Evolutionary conservation across 2,113 vertebrate species (phyloP).

Genomic region (Strix uralensis): DNA sequence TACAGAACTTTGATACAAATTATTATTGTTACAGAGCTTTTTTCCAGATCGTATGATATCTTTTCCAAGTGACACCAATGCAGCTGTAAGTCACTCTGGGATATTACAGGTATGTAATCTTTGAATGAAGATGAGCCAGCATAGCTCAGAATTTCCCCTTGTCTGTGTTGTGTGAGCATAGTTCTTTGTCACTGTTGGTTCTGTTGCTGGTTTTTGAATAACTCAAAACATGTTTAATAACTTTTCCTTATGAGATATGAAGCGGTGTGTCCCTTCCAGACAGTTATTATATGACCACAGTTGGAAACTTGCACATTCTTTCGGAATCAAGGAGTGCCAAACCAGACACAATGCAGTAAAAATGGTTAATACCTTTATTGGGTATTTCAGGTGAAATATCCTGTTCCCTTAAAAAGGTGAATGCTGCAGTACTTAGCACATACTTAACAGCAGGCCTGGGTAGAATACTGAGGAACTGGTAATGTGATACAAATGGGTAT

Average conservation of each 20-base stretch:
- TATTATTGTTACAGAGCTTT: slow-evolving; percentile 83
- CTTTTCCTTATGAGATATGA: not conserved
- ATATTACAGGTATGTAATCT: slow-evolving; percentile 86
- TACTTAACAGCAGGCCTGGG: not conserved
- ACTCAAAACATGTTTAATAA: not conserved
- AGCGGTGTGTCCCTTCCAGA: not conserved
- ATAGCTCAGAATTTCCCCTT: not conserved
- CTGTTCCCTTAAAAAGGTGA: not conserved
- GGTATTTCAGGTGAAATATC: not conserved
- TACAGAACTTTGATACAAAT: slow-evolving; percentile 8
- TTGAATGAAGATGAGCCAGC: not conserved
- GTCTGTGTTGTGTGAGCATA: not conserved
- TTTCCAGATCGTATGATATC: slow-evolving; percentile 97
- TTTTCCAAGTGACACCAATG: slow-evolving; percentile 84
- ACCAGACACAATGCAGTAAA: not conserved
- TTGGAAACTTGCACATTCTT: not conserved
- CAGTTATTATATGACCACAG: not conserved
- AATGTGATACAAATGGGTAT: not conserved
- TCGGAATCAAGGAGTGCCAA: not conserved
- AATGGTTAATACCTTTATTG: not conserved
- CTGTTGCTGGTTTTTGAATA: not conserved
- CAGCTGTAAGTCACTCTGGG: slow-evolving; percentile 82
- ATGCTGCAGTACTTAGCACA: not conserved
- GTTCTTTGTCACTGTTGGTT: not conserved
- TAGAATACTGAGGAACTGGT: not conserved